Evolutionary conservation across 2,888 invertebrate species (phyloP), one percentile per base, ranked within the genome.

Genomic region (Myopa testacea): DNA sequence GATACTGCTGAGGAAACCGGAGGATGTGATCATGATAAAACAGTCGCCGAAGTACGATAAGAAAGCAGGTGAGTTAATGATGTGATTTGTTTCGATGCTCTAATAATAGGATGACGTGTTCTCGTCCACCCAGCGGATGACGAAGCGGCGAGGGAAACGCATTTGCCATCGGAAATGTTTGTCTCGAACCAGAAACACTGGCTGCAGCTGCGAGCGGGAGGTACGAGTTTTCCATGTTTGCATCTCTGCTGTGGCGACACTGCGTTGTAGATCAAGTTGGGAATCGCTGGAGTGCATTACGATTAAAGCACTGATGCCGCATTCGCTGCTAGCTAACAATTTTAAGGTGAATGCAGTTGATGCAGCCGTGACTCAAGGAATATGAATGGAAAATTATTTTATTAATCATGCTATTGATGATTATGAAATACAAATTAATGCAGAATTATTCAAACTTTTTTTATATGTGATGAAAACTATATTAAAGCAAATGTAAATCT

Each of bases 121-220:
- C 38, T 26, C 6, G 14, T 7, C 16, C 40, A 5, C 19, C 19
- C 3, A 40, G 50, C 45, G 85, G 92, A 84, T 77, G 85, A 87
- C 81, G 83, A 84, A 50, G 90, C 91, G 26, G 87, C 90, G 1
- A 91, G 91, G 12, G 92, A 92, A 78, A 91, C 92, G 45, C 90
- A 94, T 83, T 94, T 96, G 75, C 96, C 96, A 0, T 95, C 96
- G 0, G 96, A 96, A 89, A 96, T 96, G 96, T 96, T 96, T 87
- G 96, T 96, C 12, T 96, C 96, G 4, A 96, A 96, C 89, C 96
- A 96, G 89, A 94, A 95, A 87, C 94, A 95, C 84, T 96, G 96
- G 96, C 90, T 96, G 12, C 93, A 95, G 81, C 90, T 96, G 63
- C 92, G 95, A 67, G 95, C 87, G 68, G 82, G 83, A 14, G 84